phyloP scores from a whole-genome alignment of 2,113 vertebrate species.

The Prietella phreatophila region DNA sequence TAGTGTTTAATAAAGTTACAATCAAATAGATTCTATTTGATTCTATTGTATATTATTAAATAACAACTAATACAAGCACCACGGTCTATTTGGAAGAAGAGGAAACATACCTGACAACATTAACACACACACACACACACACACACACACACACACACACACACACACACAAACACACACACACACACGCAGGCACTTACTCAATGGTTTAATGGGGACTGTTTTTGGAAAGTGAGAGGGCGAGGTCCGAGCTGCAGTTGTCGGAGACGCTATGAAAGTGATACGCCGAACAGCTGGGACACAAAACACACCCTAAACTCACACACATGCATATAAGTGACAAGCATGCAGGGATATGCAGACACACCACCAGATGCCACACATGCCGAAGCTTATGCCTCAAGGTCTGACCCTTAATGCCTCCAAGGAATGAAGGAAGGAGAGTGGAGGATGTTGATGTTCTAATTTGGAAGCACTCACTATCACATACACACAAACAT shows the following conservation, averaged over 20 bases:
- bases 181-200: constrained; percentile 17
- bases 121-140: constrained; percentile 16
- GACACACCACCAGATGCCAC: constrained; percentile 31
- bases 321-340: constrained; percentile 27
- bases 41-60: neutral
- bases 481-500: constrained; percentile 12
- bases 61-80: neutral
- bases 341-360: constrained; percentile 21
- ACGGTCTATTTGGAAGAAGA: neutral
- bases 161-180: constrained; percentile 55
- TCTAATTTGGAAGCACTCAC: constrained; percentile 20
- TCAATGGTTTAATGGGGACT: constrained; percentile 13
- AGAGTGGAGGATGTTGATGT: constrained; percentile 26
- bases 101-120: neutral
- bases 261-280: constrained; percentile 50
- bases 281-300: constrained; percentile 50
- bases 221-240: constrained; percentile 51
- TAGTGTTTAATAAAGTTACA: neutral
- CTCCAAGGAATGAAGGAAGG: constrained; percentile 34
- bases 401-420: constrained; percentile 41
- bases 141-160: constrained; percentile 46
- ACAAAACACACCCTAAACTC: constrained; percentile 35
- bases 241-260: constrained; percentile 50
- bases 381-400: constrained; percentile 40
- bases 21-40: neutral